These are phyloP conservation scores for Salticus scenicus DNA, from an alignment of 2,888 invertebrate species.

Conservation along the genomic window DNA sequence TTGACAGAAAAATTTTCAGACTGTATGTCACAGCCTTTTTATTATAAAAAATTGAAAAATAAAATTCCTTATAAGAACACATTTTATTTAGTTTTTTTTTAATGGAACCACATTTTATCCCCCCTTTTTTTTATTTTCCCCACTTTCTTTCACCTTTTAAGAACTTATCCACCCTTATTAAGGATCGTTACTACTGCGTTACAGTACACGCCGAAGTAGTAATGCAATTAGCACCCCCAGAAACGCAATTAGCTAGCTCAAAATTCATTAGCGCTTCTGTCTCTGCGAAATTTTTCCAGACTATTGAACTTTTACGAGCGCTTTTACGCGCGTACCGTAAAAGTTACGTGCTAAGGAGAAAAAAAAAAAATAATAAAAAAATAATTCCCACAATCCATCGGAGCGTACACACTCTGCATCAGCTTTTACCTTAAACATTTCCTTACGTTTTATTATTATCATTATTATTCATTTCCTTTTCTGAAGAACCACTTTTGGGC, in stretches of 20 bases:
- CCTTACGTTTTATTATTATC: constrained; percentile 58
- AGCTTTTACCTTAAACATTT: neutral
- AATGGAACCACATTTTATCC: neutral
- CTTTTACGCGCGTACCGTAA: constrained; percentile 26
- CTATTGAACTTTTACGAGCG: constrained; percentile 45
- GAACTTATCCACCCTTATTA: constrained; percentile 11
- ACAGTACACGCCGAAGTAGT: neutral
- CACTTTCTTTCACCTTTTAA: neutral
- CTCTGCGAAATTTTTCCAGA: constrained; percentile 25
- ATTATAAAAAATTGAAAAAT: too few relatives aligned
- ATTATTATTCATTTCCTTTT: constrained; percentile 64
- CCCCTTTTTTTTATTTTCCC: neutral
- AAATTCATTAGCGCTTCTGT: constrained; percentile 54
- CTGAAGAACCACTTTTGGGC: constrained; percentile 5
- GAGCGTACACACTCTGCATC: neutral
- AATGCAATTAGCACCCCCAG: constrained; percentile 60
- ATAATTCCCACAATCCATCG: neutral
- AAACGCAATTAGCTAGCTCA: constrained; percentile 59
- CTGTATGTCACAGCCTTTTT: too few relatives aligned
- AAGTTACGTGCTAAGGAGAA: constrained; percentile 27
- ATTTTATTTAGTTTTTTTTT: neutral
- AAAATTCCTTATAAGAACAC: neutral
- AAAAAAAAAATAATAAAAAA: constrained; percentile 22
- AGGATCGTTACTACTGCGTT: neutral
- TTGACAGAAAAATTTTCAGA: too few relatives aligned